Conservation (phyloP, 2,113 vertebrate species). For the Trematocara unimaculatum region DNA sequence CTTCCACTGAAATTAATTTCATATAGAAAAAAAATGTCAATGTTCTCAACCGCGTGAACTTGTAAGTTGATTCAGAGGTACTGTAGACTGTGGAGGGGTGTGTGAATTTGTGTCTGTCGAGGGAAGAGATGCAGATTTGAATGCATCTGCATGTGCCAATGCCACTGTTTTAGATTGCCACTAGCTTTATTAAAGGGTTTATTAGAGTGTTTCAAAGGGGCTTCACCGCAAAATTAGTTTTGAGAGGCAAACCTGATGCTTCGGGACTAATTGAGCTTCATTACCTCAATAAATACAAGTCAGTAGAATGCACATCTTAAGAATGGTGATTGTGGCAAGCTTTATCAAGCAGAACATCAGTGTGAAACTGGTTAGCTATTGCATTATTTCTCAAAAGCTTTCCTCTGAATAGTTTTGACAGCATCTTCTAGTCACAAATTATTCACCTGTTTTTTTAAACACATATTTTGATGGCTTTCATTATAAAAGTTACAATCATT, state of each 20-base stretch:
- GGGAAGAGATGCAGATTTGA: not conserved
- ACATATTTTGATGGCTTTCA: not conserved
- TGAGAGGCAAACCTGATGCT: constrained; percentile 27
- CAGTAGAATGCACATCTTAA: not conserved
- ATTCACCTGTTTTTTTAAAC: not conserved
- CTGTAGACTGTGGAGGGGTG: not conserved
- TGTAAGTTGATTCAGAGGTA: constrained; percentile 4
- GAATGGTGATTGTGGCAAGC: not conserved
- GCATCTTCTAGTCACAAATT: not conserved
- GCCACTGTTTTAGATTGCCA: not conserved
- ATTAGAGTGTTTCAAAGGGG: constrained; percentile 16
- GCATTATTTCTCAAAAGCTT: not conserved
- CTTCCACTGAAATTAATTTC: constrained; percentile 26
- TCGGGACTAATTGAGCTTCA: constrained; percentile 30
- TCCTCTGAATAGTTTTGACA: not conserved
- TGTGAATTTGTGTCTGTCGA: not conserved
- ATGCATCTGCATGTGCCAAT: not conserved
- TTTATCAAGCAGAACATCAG: constrained; percentile 11
- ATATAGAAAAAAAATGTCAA: constrained; percentile 9
- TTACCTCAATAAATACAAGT: constrained; percentile 1
- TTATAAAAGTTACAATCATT: not conserved
- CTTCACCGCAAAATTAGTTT: constrained; percentile 28
- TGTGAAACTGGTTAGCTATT: not conserved
- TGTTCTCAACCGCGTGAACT: not conserved
- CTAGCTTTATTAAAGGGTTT: constrained; percentile 35